Percentiles rank a stretch among this genome's conserved stretches.
Evolutionary conservation across 1,140 invertebrate species (phyloP).

Genomic region (Zaprionus davidi): DNA sequence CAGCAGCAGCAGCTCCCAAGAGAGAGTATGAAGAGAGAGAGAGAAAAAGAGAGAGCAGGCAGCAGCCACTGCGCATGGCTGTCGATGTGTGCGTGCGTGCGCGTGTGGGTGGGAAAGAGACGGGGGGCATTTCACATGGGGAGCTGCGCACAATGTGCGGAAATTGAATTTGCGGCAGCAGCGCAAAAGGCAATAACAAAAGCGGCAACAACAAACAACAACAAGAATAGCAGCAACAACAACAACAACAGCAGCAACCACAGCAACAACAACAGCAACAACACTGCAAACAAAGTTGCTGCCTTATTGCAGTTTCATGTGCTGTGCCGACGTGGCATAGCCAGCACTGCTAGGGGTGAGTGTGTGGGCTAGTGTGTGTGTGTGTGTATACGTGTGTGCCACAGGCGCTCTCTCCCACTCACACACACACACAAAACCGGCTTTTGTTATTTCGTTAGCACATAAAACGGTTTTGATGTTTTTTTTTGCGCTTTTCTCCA

Average conservation of each 20-base stretch:
- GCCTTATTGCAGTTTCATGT: conserved; percentile 72
- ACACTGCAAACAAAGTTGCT: conserved; percentile 45
- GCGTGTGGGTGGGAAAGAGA: neutral
- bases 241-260: conserved; percentile 30
- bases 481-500: conserved; percentile 46
- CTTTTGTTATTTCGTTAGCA: conserved; percentile 78
- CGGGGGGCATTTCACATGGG: conserved; percentile 22
- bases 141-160: conserved; percentile 78
- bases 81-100: neutral
- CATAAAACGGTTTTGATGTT: conserved; percentile 70
- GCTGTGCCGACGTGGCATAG: conserved; percentile 46
- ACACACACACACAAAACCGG: conserved; percentile 35
- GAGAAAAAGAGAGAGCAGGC: neutral
- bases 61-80: conserved; percentile 15
- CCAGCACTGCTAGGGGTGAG: conserved; percentile 17
- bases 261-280: conserved; percentile 10
- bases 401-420: too few relatives aligned
- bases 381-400: conserved; percentile 8
- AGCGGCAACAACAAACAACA: conserved; percentile 25
- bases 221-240: conserved; percentile 27
- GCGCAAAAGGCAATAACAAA: conserved; percentile 44
- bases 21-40: conserved; percentile 28
- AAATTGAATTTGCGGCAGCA: conserved; percentile 78
- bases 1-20: conserved; percentile 38
- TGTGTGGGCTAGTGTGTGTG: conserved; percentile 17